These are phyloP conservation scores for Actinopyga echinites DNA, from an alignment of 53 echinoderm and acorn worm genomes.

Conservation along the genomic window DNA sequence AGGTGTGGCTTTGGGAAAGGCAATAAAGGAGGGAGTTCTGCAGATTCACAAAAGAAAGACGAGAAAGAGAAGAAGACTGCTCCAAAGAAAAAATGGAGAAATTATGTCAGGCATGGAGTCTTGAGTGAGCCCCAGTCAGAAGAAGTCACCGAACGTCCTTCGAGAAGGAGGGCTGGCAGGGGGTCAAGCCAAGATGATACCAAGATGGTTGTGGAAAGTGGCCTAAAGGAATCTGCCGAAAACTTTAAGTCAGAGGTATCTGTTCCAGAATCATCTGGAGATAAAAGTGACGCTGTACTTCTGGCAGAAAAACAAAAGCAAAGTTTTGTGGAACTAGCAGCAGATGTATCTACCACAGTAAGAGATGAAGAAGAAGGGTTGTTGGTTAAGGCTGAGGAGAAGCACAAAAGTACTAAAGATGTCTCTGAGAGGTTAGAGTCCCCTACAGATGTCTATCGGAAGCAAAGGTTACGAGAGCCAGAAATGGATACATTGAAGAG, in stretches of 20 bases:
- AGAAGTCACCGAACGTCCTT: background rate
- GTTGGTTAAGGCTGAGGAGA: background rate
- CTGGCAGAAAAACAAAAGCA: background rate
- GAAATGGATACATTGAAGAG: background rate
- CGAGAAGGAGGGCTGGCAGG: background rate
- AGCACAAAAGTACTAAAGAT: too few species aligned
- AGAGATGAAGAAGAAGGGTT: background rate
- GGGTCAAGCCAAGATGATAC: background rate
- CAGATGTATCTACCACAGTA: background rate
- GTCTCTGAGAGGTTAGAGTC: too few species aligned
- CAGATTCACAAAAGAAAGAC: constrained; percentile 1
- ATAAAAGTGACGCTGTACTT: background rate
- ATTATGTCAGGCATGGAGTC: constrained; percentile 26
- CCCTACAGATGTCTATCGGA: background rate
- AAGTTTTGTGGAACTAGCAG: background rate
- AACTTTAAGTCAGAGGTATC: background rate
- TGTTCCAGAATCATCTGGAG: background rate
- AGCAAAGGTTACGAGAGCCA: too few species aligned
- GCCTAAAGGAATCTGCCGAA: background rate
- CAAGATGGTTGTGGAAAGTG: background rate
- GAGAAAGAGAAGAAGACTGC: background rate
- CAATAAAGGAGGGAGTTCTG: background rate
- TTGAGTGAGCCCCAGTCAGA: constrained; percentile 15
- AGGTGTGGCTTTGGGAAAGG: background rate
- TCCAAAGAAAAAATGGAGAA: constrained; percentile 44